Evolutionary conservation across 1,140 invertebrate genomes (phyloP), one percentile per base, ranked within the genome.

Genomic region (Goniozus legneri): DNA sequence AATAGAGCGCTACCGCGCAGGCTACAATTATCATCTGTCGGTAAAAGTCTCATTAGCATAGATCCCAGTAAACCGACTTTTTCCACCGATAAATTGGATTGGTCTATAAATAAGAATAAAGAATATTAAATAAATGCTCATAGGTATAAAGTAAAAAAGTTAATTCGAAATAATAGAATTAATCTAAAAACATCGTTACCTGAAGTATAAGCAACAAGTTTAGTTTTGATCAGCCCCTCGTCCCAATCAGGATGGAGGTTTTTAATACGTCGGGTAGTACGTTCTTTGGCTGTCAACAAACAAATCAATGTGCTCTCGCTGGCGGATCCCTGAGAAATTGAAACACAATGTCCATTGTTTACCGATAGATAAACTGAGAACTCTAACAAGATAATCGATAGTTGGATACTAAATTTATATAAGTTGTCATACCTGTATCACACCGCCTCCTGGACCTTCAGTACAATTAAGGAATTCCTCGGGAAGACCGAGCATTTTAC

Each of bases 31-130:
- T 84, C 78, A 54, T 94, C 91, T 0, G 85, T 77, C 38, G 87
- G 82, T 10, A 97, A 69, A 20, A 93, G 77, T 49, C 84, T 77
- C 78, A 96, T 87, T 41, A 84, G 84, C 58, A 97, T 85, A 8
- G 91, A 87, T 0, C 84, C 88, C 22, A 97, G 71, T 19, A 92
- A 69, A 8, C 88, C 89, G 0, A 90, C 86, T 67, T 94, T 90
- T 67, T 95, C 92, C 1, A 97, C 89, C 0, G 90, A 94, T 8
- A 88, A 93, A 69, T 97, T 95, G 8, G 91, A 87, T 75, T 96
- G 89, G 68, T 88, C 85, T n/a, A 46, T 40, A 15, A 36, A 30
- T 43, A 27, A 8, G 8, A 47, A 41, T 21, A 22, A 19, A 38
- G 8, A 38, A 8, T 0, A 21, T 27, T 30, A 36, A 12, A 10